These are phyloP conservation scores for Carapus acus DNA, from an alignment of 2,797 vertebrate species.

Conservation along the genomic window DNA sequence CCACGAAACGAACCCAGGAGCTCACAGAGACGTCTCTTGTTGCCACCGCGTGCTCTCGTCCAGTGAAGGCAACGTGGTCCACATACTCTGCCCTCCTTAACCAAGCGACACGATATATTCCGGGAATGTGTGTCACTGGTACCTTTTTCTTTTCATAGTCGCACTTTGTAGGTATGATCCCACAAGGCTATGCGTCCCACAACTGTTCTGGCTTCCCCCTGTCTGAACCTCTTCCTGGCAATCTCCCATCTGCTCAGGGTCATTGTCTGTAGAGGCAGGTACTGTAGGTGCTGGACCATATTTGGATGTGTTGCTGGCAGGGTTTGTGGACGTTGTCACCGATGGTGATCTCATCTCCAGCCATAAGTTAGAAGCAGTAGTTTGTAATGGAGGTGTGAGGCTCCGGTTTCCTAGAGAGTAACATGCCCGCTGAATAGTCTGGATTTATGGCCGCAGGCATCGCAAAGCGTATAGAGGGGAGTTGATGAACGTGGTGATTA, in stretches of 20 bases:
- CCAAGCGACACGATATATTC: conserved; percentile 32
- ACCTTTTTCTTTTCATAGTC: conserved; percentile 44
- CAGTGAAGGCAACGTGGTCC: conserved; percentile 45
- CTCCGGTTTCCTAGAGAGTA: not conserved
- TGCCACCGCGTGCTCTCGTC: conserved; percentile 20
- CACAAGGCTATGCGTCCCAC: conserved; percentile 19
- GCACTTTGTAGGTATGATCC: conserved; percentile 38
- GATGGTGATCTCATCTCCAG: not conserved
- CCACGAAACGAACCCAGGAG: no score
- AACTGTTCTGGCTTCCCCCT: not conserved
- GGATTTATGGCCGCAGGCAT: not conserved
- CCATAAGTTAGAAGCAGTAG: not conserved
- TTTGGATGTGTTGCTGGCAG: conserved; percentile 44
- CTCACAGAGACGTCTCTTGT: conserved; percentile 11
- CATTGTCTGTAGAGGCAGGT: conserved; percentile 29
- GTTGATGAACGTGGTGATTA: conserved; percentile 20
- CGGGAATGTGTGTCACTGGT: conserved; percentile 32
- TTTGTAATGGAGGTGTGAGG: not conserved
- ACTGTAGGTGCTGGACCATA: conserved; percentile 46
- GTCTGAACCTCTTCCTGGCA: conserved; percentile 12
- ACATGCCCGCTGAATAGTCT: not conserved
- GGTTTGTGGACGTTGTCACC: conserved; percentile 14
- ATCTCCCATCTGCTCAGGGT: conserved; percentile 20
- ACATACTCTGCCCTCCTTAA: conserved; percentile 40
- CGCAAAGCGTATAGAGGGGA: conserved; percentile 16